Evolutionary conservation across 2,888 invertebrate species (phyloP).

Genomic region (Phengaris alcon): DNA sequence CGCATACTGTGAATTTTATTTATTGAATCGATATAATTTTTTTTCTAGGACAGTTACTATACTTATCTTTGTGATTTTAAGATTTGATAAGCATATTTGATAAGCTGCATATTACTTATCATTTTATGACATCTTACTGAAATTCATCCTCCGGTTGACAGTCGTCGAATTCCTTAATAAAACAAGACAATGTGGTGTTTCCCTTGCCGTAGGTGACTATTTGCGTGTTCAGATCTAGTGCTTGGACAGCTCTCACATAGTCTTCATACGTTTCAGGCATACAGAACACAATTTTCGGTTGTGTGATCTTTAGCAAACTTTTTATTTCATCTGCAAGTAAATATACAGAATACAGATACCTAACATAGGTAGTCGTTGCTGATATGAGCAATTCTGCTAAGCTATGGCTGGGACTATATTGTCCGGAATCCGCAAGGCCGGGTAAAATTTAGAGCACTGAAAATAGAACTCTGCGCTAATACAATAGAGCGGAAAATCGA

Average conservation of each 20-base stretch:
- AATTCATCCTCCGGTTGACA: constrained; percentile 47
- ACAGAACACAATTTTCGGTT: constrained; percentile 60
- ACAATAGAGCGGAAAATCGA: no score
- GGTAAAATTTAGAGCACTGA: no score
- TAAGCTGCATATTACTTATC: not conserved
- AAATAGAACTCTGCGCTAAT: no score
- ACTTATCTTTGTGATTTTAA: no score
- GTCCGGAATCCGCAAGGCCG: no score
- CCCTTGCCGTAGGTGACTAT: constrained; percentile 55
- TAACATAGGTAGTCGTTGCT: no score
- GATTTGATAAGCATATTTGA: no score
- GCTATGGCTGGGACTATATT: no score
- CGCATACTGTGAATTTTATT: no score
- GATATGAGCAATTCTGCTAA: no score
- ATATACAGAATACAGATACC: not conserved
- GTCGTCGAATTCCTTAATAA: constrained; percentile 47
- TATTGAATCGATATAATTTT: no score
- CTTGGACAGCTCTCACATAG: constrained; percentile 44
- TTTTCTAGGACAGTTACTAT: no score
- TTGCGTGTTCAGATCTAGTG: constrained; percentile 49
- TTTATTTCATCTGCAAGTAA: constrained; percentile 56
- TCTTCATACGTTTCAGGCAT: constrained; percentile 46
- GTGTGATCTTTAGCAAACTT: constrained; percentile 49
- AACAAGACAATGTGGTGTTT: constrained; percentile 48
- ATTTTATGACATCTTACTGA: constrained; percentile 46